Conservation (phyloP, 1,140 invertebrate species). For the Drosophila nasuta region DNA sequence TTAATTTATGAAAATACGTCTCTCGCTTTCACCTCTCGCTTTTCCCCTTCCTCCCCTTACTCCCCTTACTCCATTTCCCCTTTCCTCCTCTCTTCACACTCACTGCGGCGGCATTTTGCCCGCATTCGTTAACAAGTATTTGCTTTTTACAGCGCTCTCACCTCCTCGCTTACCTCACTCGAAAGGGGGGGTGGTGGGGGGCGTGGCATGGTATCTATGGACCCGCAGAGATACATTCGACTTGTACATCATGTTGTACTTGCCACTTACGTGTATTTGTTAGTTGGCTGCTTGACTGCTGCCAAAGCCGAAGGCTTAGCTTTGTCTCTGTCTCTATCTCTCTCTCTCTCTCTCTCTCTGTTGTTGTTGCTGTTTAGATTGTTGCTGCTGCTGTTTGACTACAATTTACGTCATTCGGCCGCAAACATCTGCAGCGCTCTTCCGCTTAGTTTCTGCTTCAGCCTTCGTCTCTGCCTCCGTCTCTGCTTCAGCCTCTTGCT, state of each 20-base stretch:
- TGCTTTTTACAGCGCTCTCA: conserved; percentile 29
- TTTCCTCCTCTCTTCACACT: not conserved
- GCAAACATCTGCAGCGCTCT: conserved; percentile 38
- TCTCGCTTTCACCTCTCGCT: not conserved
- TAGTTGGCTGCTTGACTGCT: conserved; percentile 47
- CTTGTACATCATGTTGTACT: conserved; percentile 13
- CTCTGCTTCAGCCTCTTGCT: not conserved
- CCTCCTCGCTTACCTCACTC: not conserved
- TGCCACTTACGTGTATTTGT: conserved; percentile 34
- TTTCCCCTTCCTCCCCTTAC: too few relatives aligned
- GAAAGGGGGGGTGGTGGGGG: not conserved
- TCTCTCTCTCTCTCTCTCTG: conserved; percentile 21
- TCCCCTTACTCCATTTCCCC: not conserved
- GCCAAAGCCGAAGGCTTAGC: not conserved
- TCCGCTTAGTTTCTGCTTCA: not conserved
- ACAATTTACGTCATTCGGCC: conserved; percentile 56
- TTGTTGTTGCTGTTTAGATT: conserved; percentile 24
- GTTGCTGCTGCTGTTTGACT: conserved; percentile 42
- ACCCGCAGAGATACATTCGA: conserved; percentile 15
- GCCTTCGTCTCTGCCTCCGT: not conserved
- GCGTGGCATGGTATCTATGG: conserved; percentile 16
- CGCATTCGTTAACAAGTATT: conserved; percentile 57
- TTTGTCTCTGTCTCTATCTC: conserved; percentile 13
- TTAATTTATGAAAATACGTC: conserved; percentile 53
- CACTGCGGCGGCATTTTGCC: conserved; percentile 16